Evolutionary conservation across 2,888 invertebrate genomes (phyloP), one percentile per base, ranked within the genome.

Genomic region (Steromphala cineraria): DNA sequence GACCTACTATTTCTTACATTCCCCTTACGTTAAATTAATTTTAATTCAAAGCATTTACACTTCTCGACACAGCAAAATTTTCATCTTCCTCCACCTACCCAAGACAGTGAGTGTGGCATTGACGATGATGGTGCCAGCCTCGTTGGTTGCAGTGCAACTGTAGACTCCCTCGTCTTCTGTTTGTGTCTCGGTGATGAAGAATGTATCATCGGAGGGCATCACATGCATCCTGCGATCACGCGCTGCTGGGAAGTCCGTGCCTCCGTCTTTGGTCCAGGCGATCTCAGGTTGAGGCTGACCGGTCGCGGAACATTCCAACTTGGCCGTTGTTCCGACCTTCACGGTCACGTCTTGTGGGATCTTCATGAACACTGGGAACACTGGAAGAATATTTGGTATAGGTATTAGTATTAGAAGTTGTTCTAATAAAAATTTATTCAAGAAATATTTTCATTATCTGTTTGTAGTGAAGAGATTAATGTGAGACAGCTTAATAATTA

Each of bases 141-240:
- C 95, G 94, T 98, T 99, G 90, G 96, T 95, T 0, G 98, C 99
- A 8, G 96, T 97, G 94, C 98, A 99, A 77, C 97, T 98, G 92
- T 99, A 99, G 46, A 97, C 95, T 0, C 99, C 99, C 94, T 97
- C 96, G 92, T 99, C 99, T 53, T 95, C 95, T 0, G 96, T 95
- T 93, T 97, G 97, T 28, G 97, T 97, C 94, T 97, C 96, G n/a
- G 97, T 95, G 88, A 99, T 98, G 91, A 98, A 97, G 92, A 98
- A 97, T 0, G 96, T 96, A 93, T 98, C 97, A 92, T 98, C 98
- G 46, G 96, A 95, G 0, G 97, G 96, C 95, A 98, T 97, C 74
- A 98, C 97, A 94, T 97, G 97, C 96, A 99, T 96, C 53, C 98
- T 95, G 67, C 98, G 95, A 93, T 99, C 98, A 87, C 96, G 95